Base-by-base conservation (phyloP, 2,888 invertebrate genomes). In the Pristionchus exspectatus region DNA sequence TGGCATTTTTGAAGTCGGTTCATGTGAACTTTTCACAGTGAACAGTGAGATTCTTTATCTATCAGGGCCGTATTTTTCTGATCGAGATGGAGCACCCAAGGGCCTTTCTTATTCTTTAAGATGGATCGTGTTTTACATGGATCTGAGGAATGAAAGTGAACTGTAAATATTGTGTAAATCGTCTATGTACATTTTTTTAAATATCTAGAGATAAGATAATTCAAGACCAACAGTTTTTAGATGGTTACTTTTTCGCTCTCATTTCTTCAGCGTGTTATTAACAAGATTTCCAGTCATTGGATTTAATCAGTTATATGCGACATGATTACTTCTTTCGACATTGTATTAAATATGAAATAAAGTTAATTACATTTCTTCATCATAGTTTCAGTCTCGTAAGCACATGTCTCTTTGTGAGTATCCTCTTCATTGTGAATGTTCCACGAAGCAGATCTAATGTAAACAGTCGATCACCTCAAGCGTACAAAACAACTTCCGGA, bases 401-500 rank as follows among this genome's bases (percentile, higher is more conserved):
- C 59, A 21, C 5, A 4, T 21, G 9, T 72, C 72, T 72, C 33
- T 72, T 33, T 21, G 33, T 72, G 30, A 72, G 33, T 1, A 72
- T 72, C 30, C 72, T 33, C 18, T 12, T n/a, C 4, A 27, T 66
- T 66, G 66, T 33, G 12, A 16, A 21, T 77, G 77, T 77, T n/a
- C 77, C n/a, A 50, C 44, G 38, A 77, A n/a, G 50, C 77, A 77
- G 38, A 9, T 18, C 21, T 33, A 77, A 77, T 77, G 44, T 77
- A 77, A 77, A 77, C 77, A 77, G 50, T 77, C 77, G 24, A 7
- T 77, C 77, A 33, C n/a, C 24, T 77, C 50, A 30, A 38, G 77
- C n/a, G 50, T 21, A 44, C 77, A 44, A 38, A 77, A 44, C 44
- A 77, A 77, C 77, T 77, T 77, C 77, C 77, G 38, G 77, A 77